Evolutionary conservation across 2,888 invertebrate species (phyloP), one percentile per base, ranked within the genome.

Genomic region (Aplocera efformata): DNA sequence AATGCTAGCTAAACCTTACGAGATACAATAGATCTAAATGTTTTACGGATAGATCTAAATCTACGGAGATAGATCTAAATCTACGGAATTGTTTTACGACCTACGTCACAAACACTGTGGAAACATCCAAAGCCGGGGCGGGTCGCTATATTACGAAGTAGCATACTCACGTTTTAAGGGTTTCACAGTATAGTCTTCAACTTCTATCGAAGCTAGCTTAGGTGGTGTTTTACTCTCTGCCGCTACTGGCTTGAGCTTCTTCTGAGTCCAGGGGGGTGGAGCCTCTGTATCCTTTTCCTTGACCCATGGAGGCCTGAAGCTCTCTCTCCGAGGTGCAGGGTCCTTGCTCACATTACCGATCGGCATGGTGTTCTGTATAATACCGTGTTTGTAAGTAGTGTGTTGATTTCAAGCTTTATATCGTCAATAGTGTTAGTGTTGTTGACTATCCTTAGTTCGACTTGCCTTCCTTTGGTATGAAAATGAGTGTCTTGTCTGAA

Each of bases 301-400:
- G 33, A 94, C 93, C 92, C 94, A 94, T 4, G 94, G 94, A 24
- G 94, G 93, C 48, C 93, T 84, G 72, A 92, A 93, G 45, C 91
- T 92, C 50, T 92, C 92, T 49, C 93, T 83, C 64, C 90, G 90
- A 29, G 90, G 80, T 11, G 83, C 75, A 26, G 85, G 77, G 46
- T 90, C 90, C 53, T 86, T 89, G 53, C 85, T 90, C 39, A 85
- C 71, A 63, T 83, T 88, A 24, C 88, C 88, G 49, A 86, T 86
- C 42, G 86, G 86, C 82, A 85, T 79, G 51, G 60, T 65, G 63
- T 45, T 59, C 75, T 79, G 68, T 11, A 34, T 24, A 40, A 22
- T 13, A 20, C 3, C n/a, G n/a, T 6, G 6, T 7, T n/a, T 22
- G 13, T 30, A 13, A 21, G 13, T 13, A 13, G 29, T 20, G 20